These are phyloP conservation scores for Netelia fuscicornis DNA, from an alignment of 2,888 invertebrate species.

Conservation along the genomic window DNA sequence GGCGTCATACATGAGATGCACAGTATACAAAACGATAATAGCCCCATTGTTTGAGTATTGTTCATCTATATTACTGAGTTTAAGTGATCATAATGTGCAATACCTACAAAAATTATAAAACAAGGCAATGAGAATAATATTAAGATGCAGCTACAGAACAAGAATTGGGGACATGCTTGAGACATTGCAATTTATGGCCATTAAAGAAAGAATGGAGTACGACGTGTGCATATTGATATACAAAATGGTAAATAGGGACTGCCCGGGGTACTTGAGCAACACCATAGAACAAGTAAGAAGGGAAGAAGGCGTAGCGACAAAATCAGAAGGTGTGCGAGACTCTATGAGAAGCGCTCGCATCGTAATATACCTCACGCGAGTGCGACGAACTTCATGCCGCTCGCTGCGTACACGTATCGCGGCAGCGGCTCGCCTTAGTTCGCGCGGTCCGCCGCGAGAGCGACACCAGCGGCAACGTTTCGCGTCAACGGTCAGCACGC, in stretches of 20 bases:
- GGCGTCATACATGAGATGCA: not conserved
- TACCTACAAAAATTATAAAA: conserved; percentile 55
- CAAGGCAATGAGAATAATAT: conserved; percentile 51
- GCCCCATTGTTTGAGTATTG: conserved; percentile 60
- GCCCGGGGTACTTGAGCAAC: not conserved
- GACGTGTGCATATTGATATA: too few species aligned
- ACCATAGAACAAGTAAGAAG: not conserved
- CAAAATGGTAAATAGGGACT: conserved; percentile 31
- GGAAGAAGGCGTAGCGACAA: not conserved
- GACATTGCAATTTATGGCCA: conserved; percentile 2
- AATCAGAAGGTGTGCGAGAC: not conserved
- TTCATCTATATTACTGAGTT: conserved; percentile 46
- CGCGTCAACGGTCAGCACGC: too few species aligned
- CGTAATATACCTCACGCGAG: too few species aligned
- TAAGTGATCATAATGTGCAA: conserved; percentile 23
- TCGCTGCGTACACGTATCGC: too few species aligned
- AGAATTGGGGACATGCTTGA: conserved; percentile 46
- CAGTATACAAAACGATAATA: conserved; percentile 36
- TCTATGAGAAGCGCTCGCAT: too few species aligned
- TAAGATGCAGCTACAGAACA: conserved; percentile 48
- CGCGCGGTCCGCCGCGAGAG: too few species aligned
- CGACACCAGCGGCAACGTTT: too few species aligned
- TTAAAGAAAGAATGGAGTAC: not conserved
- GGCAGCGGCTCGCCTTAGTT: too few species aligned
- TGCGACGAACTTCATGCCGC: too few species aligned